A percentile compares a stretch with the other conserved stretches of the same genome.
Evolutionary conservation across 2,888 invertebrate genomes (phyloP).

Genomic region (Sphaerophoria rueppellii): DNA sequence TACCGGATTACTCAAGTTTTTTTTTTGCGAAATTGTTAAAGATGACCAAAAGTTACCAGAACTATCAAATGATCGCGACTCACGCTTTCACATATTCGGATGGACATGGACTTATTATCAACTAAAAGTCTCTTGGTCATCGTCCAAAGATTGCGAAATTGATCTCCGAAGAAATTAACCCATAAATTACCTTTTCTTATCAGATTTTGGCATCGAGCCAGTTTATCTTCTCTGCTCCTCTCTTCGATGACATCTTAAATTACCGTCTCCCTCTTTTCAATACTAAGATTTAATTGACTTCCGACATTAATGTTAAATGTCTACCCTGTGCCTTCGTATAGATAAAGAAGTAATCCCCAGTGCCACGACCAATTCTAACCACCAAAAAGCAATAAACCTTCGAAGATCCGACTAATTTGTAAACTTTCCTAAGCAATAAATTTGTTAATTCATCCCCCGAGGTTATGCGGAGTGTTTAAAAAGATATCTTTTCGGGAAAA

Average conservation of each 20-base stretch:
- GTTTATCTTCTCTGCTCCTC: neutral
- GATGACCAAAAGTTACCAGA: too few relatives aligned
- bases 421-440: conserved; percentile 25
- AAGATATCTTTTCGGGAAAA: neutral
- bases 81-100: too few relatives aligned
- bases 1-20: too few relatives aligned
- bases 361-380: neutral
- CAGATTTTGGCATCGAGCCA: conserved; percentile 15
- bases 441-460: conserved; percentile 21
- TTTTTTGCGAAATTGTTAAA: too few relatives aligned
- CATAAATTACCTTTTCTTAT: conserved; percentile 7
- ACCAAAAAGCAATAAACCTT: neutral
- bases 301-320: too few relatives aligned
- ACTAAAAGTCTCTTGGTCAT: neutral
- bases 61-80: too few relatives aligned
- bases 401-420: conserved; percentile 10
- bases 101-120: too few relatives aligned
- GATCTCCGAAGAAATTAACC: neutral
- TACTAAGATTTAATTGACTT: neutral
- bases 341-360: too few relatives aligned
- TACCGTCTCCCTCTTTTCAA: neutral
- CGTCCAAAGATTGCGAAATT: neutral
- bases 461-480: conserved; percentile 9
- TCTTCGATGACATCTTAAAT: neutral
- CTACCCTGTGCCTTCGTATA: too few relatives aligned